These are phyloP conservation scores for Eulemur mongoz DNA, from an alignment of 2,797 vertebrate species.

Conservation along the genomic window DNA sequence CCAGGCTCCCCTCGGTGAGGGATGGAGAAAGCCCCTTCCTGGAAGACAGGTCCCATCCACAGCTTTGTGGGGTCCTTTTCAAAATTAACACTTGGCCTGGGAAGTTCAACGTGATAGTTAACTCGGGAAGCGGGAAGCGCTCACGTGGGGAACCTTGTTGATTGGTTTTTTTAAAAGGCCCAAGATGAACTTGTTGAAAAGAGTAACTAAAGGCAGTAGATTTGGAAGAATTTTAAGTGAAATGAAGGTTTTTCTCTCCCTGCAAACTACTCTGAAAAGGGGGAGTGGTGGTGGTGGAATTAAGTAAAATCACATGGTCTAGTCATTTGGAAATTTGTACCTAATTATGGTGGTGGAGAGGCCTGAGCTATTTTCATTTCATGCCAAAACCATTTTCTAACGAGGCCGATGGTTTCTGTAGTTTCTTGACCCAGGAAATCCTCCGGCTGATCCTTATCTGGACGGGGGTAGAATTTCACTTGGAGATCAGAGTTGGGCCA, in stretches of 20 bases:
- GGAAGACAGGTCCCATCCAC: not conserved
- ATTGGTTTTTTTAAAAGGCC: not conserved
- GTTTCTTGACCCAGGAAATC: constrained; percentile 78
- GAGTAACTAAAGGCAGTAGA: not conserved
- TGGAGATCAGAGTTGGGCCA: not conserved
- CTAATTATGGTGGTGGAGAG: constrained; percentile 73
- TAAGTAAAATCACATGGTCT: constrained; percentile 69
- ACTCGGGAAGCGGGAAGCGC: not conserved
- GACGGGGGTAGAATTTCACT: constrained; percentile 65
- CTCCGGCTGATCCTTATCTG: constrained; percentile 75
- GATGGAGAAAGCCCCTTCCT: not conserved
- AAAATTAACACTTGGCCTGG: not conserved
- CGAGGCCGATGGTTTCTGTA: constrained; percentile 53
- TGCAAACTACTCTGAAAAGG: not conserved
- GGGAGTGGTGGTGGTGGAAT: not conserved
- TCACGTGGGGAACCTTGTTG: no score
- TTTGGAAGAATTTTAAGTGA: not conserved
- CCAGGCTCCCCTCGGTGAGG: not conserved
- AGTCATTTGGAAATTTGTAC: constrained; percentile 77
- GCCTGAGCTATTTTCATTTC: constrained; percentile 61
- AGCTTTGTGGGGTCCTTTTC: not conserved
- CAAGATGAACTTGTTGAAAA: not conserved
- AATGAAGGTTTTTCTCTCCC: not conserved
- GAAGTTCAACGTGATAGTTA: not conserved
- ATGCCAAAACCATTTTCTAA: constrained; percentile 69